Base-by-base conservation (phyloP, 1,140 invertebrate species). In the Metopolophium dirhodum region DNA sequence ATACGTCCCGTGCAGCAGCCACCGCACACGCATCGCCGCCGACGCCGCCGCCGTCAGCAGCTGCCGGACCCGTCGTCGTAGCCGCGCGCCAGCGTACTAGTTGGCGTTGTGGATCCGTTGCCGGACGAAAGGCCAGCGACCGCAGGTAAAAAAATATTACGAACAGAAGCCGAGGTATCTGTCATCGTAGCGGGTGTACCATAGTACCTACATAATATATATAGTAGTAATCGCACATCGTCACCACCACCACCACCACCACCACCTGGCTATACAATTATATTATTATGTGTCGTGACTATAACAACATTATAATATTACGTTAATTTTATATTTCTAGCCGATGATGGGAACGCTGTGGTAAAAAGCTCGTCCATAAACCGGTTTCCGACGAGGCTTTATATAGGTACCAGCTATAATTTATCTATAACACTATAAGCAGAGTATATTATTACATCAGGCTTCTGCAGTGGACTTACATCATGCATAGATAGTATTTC, bases 291-390 rank as follows among this genome's bases (percentile, higher is more conserved):
- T 18, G 14, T 77, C 4, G 30, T 2, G 14, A 77, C 61, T 77
- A 22, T 54, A 54, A 54, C 51, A 54, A 23, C 22, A 51, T 49
- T 49, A n/a, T n/a, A 14, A 68, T 68, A n/a, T 35, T 35, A 35
- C 61, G 61, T 77, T 77, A 77, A 77, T 77, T 77, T 35, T 77
- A 77, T 77, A 77, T n/a, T 77, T 77, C 30, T 77, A 77, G 61
- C n/a, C n/a, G 30, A n/a, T 2, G 30, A n/a, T n/a, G 14, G n/a
- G 14, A 68, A 85, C 11, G 35, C 83, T 8, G 83, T 23, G 37
- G 30, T 14, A 85, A 85, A 85, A 85, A 85, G 83, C 37, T 85
- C 83, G 83, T 41, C 37, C 22, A 26, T 11, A 30, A 85, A 85
- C 83, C 83, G 83, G 83, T 85, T 85, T 22, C 9, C 22, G 61